Conservation (phyloP, 2,113 vertebrate species). For the Steatornis caripensis region DNA sequence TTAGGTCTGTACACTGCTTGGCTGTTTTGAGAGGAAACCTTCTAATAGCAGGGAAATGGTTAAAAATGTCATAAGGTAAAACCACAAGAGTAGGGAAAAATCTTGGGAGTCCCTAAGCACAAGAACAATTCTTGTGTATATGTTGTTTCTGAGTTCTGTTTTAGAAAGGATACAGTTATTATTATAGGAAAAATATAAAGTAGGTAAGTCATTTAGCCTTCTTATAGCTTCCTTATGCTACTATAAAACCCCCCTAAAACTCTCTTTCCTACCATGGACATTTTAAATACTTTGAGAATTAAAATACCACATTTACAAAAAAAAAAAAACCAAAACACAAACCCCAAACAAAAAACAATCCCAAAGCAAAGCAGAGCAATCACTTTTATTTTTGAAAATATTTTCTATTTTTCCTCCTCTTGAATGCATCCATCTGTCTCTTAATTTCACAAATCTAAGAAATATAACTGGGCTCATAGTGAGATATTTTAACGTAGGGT, state of each 20-base stretch:
- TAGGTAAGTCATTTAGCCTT: neutral
- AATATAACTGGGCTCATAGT: neutral
- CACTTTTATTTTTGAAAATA: neutral
- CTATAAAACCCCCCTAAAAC: neutral
- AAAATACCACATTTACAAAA: neutral
- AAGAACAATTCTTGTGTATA: neutral
- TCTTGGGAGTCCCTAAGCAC: neutral
- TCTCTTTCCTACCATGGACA: neutral
- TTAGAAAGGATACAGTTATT: neutral
- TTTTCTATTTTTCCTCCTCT: neutral
- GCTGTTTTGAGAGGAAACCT: neutral
- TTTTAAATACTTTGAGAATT: neutral
- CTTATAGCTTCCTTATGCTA: neutral
- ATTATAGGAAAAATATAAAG: neutral
- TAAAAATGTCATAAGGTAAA: neutral
- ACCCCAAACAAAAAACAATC: fast-evolving
- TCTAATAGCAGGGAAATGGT: neutral
- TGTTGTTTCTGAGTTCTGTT: neutral
- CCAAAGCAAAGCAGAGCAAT: neutral
- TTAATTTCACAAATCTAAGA: neutral
- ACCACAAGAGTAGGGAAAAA: neutral
- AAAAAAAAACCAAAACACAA: neutral
- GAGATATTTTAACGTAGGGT: neutral
- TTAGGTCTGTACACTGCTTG: neutral
- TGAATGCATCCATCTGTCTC: neutral